phyloP scores from a whole-genome alignment of 2,113 vertebrate species.

The Hippocampus abdominalis region DNA sequence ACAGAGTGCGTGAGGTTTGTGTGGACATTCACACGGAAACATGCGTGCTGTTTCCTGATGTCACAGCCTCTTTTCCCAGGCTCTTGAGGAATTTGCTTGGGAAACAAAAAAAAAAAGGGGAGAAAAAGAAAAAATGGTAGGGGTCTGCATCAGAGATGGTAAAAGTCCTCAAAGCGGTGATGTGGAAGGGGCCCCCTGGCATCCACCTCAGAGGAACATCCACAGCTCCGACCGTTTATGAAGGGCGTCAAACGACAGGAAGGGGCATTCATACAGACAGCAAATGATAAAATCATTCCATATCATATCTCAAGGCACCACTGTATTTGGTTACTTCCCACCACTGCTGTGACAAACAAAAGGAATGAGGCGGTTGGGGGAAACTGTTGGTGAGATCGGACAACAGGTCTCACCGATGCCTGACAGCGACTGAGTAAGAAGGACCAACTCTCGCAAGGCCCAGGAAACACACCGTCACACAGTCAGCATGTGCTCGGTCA shows the following conservation, averaged over 20 bases:
- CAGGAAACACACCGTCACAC: not conserved
- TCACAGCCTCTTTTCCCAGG: slow-evolving; percentile 55
- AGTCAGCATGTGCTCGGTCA: slow-evolving; percentile 23
- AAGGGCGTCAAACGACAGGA: too few species aligned
- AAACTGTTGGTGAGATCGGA: slow-evolving; percentile 46
- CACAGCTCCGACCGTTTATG: too few species aligned
- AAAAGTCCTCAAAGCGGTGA: too few species aligned
- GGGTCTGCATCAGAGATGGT: not conserved
- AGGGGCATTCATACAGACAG: too few species aligned
- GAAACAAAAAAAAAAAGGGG: slow-evolving; percentile 27
- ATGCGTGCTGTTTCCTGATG: slow-evolving; percentile 18
- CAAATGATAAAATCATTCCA: too few species aligned
- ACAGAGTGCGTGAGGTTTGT: not conserved
- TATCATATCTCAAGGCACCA: too few species aligned
- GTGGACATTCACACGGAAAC: slow-evolving; percentile 1
- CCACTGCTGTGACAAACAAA: not conserved
- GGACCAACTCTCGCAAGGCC: not conserved
- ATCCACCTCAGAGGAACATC: too few species aligned
- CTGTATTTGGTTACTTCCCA: too few species aligned
- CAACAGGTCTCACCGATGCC: slow-evolving; percentile 56
- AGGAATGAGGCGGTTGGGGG: slow-evolving; percentile 9
- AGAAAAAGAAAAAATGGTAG: slow-evolving; percentile 21
- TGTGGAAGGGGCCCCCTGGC: too few species aligned
- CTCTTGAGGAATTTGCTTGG: slow-evolving; percentile 47
- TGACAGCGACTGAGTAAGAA: not conserved